Evolutionary conservation across 30 jellyfish, hydroid and myxozoan genomes (phyloP).

Genomic region (Sanderia malayensis): DNA sequence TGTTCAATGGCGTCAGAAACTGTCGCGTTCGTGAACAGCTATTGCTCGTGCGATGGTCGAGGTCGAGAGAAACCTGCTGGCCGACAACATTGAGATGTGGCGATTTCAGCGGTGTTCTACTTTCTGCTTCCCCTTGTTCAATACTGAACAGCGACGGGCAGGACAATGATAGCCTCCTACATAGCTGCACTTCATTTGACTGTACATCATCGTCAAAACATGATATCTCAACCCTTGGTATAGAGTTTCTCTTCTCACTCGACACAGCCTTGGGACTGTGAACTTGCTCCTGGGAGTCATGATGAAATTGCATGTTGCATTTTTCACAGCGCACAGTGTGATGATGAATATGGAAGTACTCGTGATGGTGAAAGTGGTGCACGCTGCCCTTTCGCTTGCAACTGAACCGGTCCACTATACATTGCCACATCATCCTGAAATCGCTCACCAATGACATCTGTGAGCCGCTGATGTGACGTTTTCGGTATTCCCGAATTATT

Average conservation of each 20-base stretch:
- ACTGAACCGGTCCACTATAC: slow-evolving; percentile 2
- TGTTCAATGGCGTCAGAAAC: slow-evolving; percentile 31
- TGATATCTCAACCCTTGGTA: slow-evolving; percentile 75
- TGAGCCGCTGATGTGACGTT: slow-evolving; percentile 41
- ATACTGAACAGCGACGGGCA: slow-evolving; percentile 46
- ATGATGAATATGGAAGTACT: slow-evolving; percentile 74
- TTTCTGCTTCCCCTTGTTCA: slow-evolving; percentile 24
- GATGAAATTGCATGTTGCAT: slow-evolving; percentile 74
- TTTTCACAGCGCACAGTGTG: slow-evolving; percentile 69
- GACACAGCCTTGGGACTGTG: slow-evolving; percentile 60
- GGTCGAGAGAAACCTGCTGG: slow-evolving; percentile 3
- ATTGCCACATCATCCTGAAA: slow-evolving; percentile 43
- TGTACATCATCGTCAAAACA: slow-evolving; percentile 58
- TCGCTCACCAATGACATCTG: slow-evolving; percentile 79
- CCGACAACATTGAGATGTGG: slow-evolving; percentile 41
- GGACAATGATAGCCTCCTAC: slow-evolving; percentile 32
- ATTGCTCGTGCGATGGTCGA: too few relatives aligned
- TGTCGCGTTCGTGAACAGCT: slow-evolving; percentile 1
- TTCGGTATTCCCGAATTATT: slow-evolving; percentile 65
- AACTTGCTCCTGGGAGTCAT: slow-evolving; percentile 38
- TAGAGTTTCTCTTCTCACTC: slow-evolving; percentile 43
- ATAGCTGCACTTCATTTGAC: neutral
- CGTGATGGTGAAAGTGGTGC: slow-evolving; percentile 92
- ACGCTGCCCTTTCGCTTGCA: slow-evolving; percentile 50
- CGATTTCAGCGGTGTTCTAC: slow-evolving; percentile 25